A percentile compares a stretch with the other conserved stretches of the same genome.
Evolutionary conservation across 2,113 vertebrate species (phyloP).

Genomic region (Bothrops jararaca): DNA sequence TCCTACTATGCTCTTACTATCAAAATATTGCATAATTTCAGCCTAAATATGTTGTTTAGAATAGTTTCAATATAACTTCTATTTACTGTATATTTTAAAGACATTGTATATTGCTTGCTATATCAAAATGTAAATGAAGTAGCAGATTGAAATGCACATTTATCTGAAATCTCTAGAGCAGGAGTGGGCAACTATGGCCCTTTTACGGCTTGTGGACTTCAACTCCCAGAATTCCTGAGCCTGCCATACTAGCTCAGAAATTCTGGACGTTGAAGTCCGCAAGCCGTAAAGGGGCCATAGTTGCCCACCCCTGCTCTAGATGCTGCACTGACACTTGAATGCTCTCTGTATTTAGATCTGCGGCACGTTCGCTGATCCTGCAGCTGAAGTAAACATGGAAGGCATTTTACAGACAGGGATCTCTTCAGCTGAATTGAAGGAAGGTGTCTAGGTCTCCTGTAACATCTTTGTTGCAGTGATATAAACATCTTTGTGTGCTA

Average conservation of each 20-base stretch:
- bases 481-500: conserved; percentile 14
- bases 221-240: not conserved
- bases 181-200: not conserved
- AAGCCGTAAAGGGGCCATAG: not conserved
- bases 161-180: not conserved
- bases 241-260: not conserved
- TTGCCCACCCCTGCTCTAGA: not conserved
- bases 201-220: not conserved
- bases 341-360: not conserved
- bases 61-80: not conserved
- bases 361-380: not conserved
- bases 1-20: not conserved
- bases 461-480: conserved; percentile 40
- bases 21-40: not conserved
- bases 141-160: not conserved
- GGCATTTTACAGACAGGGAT: not conserved
- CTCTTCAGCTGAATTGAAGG: not conserved
- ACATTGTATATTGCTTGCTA: not conserved
- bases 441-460: conserved; percentile 7
- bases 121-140: not conserved
- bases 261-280: not conserved
- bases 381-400: not conserved
- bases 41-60: conserved; percentile 35
- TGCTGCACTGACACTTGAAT: not conserved
- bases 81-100: not conserved